Evolutionary conservation across 2,888 invertebrate genomes (phyloP).

Genomic region (Dasypogon diadema): DNA sequence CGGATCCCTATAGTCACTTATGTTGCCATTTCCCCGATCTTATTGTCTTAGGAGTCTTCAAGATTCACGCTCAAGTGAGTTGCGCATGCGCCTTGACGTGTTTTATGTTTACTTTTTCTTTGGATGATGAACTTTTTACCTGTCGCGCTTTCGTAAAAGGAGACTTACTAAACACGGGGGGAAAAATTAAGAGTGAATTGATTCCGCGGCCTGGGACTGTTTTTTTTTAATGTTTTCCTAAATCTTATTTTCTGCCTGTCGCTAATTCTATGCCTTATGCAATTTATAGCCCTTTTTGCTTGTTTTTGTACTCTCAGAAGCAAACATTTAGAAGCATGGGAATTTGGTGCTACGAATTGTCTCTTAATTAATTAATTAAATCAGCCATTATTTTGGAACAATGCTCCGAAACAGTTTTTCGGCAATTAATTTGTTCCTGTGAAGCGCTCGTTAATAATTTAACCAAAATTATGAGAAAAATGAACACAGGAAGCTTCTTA

Average conservation of each 20-base stretch:
- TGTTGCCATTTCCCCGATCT: constrained; percentile 48
- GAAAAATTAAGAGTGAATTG: constrained; percentile 46
- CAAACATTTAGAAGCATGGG: constrained; percentile 22
- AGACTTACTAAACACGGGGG: constrained; percentile 39
- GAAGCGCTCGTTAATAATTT: constrained; percentile 38
- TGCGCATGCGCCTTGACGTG: constrained; percentile 52
- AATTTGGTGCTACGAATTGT: background rate
- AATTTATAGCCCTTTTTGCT: constrained; percentile 22
- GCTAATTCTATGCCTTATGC: constrained; percentile 5
- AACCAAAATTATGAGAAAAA: constrained; percentile 42
- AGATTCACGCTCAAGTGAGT: constrained; percentile 52
- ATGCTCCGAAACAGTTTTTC: constrained; percentile 25
- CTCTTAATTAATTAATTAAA: constrained; percentile 39
- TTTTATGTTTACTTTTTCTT: constrained; percentile 48
- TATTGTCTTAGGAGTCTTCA: constrained; percentile 46
- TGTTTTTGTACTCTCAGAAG: background rate
- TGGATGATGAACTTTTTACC: constrained; percentile 21
- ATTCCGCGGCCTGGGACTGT: constrained; percentile 10
- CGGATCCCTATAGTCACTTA: constrained; percentile 39
- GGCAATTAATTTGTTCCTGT: constrained; percentile 30
- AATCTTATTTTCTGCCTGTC: constrained; percentile 2
- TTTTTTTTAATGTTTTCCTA: constrained; percentile 30
- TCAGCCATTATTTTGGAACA: constrained; percentile 38
- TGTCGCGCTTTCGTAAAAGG: constrained; percentile 33
- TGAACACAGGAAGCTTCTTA: constrained; percentile 30